Percentiles rank a stretch among this genome's conserved stretches.
These are phyloP conservation scores for Doryteuthis pealeii DNA, from an alignment of 1,140 invertebrate genomes.

Conservation along the genomic window DNA sequence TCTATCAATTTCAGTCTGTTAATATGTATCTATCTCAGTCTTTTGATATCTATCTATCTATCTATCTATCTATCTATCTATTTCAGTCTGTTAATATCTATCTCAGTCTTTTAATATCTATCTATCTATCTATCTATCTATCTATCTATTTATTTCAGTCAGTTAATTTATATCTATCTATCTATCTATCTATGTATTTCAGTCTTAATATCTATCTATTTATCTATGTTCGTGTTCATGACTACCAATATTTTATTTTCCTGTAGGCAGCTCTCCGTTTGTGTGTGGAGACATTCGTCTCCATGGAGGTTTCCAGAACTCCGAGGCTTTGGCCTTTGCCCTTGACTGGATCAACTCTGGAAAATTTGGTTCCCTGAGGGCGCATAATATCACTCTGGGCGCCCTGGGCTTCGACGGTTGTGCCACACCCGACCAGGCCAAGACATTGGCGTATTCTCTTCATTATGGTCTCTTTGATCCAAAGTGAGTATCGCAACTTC, in stretches of 20 bases:
- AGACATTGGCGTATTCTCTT: slow-evolving; percentile 40
- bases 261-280: slow-evolving; percentile 34
- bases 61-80: background rate
- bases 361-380: slow-evolving; percentile 32
- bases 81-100: no score
- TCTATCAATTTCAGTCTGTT: no score
- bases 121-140: no score
- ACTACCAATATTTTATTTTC: no score
- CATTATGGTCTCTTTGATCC: slow-evolving; percentile 30
- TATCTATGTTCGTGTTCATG: no score
- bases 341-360: slow-evolving; percentile 48
- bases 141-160: no score
- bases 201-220: no score
- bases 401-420: slow-evolving; percentile 52
- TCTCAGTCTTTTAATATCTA: no score
- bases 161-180: no score
- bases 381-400: slow-evolving; percentile 70
- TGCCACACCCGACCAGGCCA: slow-evolving; percentile 34
- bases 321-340: slow-evolving; percentile 52
- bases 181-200: no score
- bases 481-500: background rate
- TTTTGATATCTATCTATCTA: background rate
- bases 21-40: no score
- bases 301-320: slow-evolving; percentile 48
- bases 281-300: slow-evolving; percentile 37